Evolutionary conservation across 1,140 invertebrate genomes (phyloP).

Genomic region (Zophobas morio): DNA sequence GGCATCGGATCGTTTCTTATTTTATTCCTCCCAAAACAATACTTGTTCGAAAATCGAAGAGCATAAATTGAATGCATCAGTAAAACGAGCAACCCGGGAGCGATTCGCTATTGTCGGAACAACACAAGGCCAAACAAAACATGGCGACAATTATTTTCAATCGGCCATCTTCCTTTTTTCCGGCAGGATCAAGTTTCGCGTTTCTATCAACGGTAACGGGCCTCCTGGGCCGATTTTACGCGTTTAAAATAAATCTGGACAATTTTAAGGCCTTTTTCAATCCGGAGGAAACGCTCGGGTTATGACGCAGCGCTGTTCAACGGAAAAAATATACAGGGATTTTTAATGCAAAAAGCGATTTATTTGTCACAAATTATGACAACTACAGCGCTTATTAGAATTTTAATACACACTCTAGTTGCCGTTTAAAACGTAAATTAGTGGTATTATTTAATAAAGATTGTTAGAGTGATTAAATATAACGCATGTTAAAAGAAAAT

Average conservation of each 20-base stretch:
- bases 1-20: conserved; percentile 51
- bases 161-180: conserved; percentile 60
- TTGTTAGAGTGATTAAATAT: no score
- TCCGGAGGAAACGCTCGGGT: conserved; percentile 28
- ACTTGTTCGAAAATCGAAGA: conserved; percentile 59
- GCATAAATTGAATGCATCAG: conserved; percentile 63
- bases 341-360: no score
- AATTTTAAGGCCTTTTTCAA: conserved; percentile 60
- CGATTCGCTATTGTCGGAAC: conserved; percentile 59
- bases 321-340: no score
- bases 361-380: no score
- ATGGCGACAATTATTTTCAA: conserved; percentile 63
- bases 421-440: no score
- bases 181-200: conserved; percentile 53
- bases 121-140: conserved; percentile 61
- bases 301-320: background rate
- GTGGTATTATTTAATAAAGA: no score
- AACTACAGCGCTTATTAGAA: no score
- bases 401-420: no score
- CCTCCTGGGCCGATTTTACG: conserved; percentile 57
- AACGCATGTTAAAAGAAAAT: no score
- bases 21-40: conserved; percentile 61
- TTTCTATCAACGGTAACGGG: conserved; percentile 57
- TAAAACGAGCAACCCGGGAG: conserved; percentile 58
- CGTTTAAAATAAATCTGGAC: conserved; percentile 61